Conservation (phyloP, 2,797 vertebrate genomes). For the Hydrophis major region DNA sequence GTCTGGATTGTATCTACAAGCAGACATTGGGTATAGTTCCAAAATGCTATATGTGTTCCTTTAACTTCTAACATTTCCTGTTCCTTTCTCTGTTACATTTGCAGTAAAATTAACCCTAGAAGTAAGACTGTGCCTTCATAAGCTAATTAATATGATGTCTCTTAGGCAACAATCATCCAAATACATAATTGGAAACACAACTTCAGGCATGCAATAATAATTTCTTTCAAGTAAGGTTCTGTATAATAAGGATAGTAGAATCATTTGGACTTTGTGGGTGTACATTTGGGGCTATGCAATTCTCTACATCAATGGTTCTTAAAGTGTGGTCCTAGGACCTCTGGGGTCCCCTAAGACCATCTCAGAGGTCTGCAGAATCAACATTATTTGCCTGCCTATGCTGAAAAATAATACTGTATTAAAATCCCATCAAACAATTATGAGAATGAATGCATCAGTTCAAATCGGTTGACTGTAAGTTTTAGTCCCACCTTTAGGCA, state of each 20-base stretch:
- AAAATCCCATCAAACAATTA: not conserved
- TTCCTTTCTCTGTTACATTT: not conserved
- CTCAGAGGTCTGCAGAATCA: not conserved
- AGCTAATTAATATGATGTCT: not conserved
- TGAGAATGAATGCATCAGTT: not conserved
- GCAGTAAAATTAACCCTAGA: not conserved
- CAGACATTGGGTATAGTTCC: not conserved
- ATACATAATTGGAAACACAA: not conserved
- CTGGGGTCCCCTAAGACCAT: not conserved
- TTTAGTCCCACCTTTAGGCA: not conserved
- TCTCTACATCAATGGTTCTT: not conserved
- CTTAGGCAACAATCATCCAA: not conserved
- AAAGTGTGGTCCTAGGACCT: not conserved
- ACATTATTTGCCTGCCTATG: not conserved
- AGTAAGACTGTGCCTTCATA: not conserved
- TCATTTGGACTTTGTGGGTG: not conserved
- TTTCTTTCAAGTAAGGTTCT: not conserved
- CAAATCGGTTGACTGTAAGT: not conserved
- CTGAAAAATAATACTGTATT: not conserved
- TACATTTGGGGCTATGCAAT: not conserved
- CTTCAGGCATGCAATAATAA: not conserved
- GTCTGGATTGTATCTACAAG: not conserved
- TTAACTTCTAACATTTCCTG: not conserved
- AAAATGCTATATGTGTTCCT: not conserved
- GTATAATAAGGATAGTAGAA: not conserved